Conservation (phyloP, 2,888 invertebrate genomes). For the Bruchidius siliquastri region DNA sequence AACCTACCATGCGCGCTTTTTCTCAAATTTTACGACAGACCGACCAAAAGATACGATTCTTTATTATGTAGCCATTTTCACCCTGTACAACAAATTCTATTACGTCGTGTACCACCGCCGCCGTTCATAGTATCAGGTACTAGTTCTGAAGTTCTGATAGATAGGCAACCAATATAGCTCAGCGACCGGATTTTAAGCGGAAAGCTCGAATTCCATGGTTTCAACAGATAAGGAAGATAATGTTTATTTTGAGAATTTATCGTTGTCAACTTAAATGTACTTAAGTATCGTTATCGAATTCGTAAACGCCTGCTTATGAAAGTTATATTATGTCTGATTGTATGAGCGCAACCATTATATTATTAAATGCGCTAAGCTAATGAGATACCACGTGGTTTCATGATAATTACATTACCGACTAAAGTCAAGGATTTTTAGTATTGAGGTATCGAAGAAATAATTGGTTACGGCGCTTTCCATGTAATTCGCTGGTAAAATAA, state of each 20-base stretch:
- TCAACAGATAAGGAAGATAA: background rate
- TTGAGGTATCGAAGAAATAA: slow-evolving; percentile 16
- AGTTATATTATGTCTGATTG: background rate
- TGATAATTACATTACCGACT: slow-evolving; percentile 31
- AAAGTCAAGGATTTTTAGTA: slow-evolving; percentile 39
- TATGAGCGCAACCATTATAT: background rate
- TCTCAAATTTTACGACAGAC: too few species aligned
- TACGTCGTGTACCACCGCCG: too few species aligned
- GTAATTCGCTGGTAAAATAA: slow-evolving; percentile 7
- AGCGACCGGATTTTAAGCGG: background rate
- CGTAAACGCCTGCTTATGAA: background rate
- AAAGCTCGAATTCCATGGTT: background rate
- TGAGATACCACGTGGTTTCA: slow-evolving; percentile 36
- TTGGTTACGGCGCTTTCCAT: slow-evolving; percentile 21
- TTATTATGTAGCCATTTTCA: too few species aligned
- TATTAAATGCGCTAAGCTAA: slow-evolving; percentile 18
- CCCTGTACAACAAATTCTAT: too few species aligned
- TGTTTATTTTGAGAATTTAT: background rate
- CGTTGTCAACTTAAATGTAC: background rate
- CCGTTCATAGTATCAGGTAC: too few species aligned
- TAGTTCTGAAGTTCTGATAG: background rate
- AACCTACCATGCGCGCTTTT: too few species aligned
- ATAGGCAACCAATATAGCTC: background rate
- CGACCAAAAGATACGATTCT: too few species aligned
- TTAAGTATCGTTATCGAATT: slow-evolving; percentile 1